These are phyloP conservation scores for Nasua narica DNA, from an alignment of 2,797 vertebrate genomes.

Conservation along the genomic window DNA sequence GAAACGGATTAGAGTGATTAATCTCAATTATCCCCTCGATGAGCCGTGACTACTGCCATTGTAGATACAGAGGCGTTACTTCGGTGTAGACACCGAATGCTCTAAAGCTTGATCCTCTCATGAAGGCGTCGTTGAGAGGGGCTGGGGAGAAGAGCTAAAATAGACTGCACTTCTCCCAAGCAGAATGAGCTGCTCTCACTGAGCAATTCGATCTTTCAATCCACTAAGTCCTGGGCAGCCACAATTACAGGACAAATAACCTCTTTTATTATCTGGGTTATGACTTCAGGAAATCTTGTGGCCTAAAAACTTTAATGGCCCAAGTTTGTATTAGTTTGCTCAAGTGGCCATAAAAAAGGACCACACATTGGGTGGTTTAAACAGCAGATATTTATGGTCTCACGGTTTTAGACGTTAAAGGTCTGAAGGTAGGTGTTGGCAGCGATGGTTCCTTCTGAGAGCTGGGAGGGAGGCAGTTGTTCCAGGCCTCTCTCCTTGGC, in stretches of 20 bases:
- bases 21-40: not conserved
- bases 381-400: not conserved
- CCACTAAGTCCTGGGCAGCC: not conserved
- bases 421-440: not conserved
- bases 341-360: not conserved
- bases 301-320: not conserved
- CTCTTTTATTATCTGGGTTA: not conserved
- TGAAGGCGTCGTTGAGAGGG: not conserved
- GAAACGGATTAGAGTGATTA: not conserved
- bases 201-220: not conserved
- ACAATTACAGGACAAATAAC: not conserved
- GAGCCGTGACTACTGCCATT: not conserved
- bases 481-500: not conserved
- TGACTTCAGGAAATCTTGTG: not conserved
- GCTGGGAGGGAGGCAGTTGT: not conserved
- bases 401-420: not conserved
- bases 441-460: not conserved
- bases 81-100: not conserved
- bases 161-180: not conserved
- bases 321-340: not conserved
- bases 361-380: not conserved
- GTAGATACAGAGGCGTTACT: not conserved
- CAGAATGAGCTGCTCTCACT: not conserved
- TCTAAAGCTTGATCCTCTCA: not conserved
- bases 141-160: not conserved